phyloP scores from a whole-genome alignment of 1,140 invertebrate species.

The Musca domestica region DNA sequence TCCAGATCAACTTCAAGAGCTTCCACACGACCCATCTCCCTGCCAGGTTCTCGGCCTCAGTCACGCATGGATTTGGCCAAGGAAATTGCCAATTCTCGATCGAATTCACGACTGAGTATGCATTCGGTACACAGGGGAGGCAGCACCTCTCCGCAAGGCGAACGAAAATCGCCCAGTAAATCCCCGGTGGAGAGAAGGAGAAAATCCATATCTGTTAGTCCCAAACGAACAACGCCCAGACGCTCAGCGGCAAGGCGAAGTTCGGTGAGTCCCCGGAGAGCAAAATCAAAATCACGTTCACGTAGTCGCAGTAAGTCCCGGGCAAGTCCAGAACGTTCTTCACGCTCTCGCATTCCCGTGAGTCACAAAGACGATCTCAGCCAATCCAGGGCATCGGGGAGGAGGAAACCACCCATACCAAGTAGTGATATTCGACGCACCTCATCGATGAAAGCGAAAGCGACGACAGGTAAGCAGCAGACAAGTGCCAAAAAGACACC shows the following conservation, averaged over 20 bases:
- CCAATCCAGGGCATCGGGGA: conserved; percentile 27
- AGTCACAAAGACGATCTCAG: conserved; percentile 20
- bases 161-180: conserved; percentile 9
- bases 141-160: conserved; percentile 38
- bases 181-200: neutral
- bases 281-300: neutral
- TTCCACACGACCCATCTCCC: conserved; percentile 23
- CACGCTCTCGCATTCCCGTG: conserved; percentile 43
- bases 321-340: conserved; percentile 29
- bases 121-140: conserved; percentile 36
- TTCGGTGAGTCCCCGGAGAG: conserved; percentile 37
- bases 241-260: conserved; percentile 21
- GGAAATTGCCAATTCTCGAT: conserved; percentile 37
- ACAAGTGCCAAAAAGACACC: conserved; percentile 50
- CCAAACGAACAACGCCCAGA: conserved; percentile 6
- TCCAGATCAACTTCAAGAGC: conserved; percentile 32
- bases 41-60: conserved; percentile 25
- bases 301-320: conserved; percentile 12
- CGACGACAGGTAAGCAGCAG: conserved; percentile 28
- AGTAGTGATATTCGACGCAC: neutral
- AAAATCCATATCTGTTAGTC: conserved; percentile 45
- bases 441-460: conserved; percentile 2
- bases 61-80: conserved; percentile 39
- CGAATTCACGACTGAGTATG: conserved; percentile 44
- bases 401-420: neutral